Percentiles rank a stretch among this genome's conserved stretches.
phyloP scores from a whole-genome alignment of 2,797 vertebrate genomes.

The Microhierax caerulescens region DNA sequence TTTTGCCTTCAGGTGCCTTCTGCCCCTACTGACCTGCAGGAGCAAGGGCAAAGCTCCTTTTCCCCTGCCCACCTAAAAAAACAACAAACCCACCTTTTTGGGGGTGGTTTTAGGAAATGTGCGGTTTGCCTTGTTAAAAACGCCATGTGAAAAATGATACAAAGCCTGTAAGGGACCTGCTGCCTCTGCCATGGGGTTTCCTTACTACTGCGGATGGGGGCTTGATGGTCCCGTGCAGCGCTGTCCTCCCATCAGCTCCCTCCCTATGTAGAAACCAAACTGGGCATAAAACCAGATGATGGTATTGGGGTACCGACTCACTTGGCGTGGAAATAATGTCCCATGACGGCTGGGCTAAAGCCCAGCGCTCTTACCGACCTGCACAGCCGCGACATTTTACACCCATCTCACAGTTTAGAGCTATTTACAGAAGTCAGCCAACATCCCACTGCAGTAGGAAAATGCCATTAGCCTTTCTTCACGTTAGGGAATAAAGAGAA shows the following conservation, averaged over 20 bases:
- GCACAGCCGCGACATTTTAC: not conserved
- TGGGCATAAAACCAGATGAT: not conserved
- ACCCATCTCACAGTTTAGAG: fast-evolving
- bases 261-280: not conserved
- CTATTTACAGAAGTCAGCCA: not conserved
- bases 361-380: not conserved
- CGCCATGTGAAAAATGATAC: fast-evolving
- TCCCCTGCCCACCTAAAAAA: too few species aligned
- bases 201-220: fast-evolving
- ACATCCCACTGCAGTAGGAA: not conserved
- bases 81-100: not conserved
- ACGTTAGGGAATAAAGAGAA: not conserved
- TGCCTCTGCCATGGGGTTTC: not conserved
- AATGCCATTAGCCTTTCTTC: not conserved
- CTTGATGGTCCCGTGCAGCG: not conserved
- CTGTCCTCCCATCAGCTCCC: not conserved
- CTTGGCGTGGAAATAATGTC: not conserved
- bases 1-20: not conserved
- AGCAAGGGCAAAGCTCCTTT: not conserved
- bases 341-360: fast-evolving
- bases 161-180: not conserved
- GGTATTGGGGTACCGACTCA: not conserved
- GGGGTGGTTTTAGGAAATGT: not conserved
- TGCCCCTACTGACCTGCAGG: not conserved
- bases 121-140: not conserved